Base-by-base conservation (phyloP, 2,888 invertebrate genomes). In the Stictocephala bisonia region DNA sequence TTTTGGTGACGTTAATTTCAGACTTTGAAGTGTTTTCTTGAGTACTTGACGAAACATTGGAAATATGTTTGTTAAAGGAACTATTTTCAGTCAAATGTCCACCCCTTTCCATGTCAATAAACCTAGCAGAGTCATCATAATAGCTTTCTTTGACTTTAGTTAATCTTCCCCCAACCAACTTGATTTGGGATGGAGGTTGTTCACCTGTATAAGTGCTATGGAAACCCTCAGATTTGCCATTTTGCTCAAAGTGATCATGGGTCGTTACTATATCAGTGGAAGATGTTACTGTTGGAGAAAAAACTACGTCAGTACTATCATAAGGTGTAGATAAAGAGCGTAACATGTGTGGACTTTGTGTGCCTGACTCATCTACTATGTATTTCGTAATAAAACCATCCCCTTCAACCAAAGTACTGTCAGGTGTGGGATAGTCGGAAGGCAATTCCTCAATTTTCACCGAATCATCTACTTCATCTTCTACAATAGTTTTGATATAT, bases 71-170 rank as follows among this genome's bases (percentile, higher is more conserved):
- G 26, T 56, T 51, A 18, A 26, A 60, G 40, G 35, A 41, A 1
- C 64, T 22, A 26, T 40, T 26, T 22, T 53, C 44, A 18, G 7
- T n/a, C 40, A 29, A 15, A 9, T 58, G 9, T 44, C 58, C 58
- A 4, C 48, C 58, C 58, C 40, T 71, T 44, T 71, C 70, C 26
- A 56, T 58, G 13, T 51, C 70, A n/a, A 71, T 71, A 44, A 71
- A 71, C 11, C 27, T 27, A 44, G 58, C 56, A 3, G 70, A 44
- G 22, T 56, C 70, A 29, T 41, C 41, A 11, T 56, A 56, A 1
- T 31, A 2, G 6, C 15, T 56, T 56, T 26, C 20, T 4, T 6
- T 3, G 15, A 22, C 15, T n/a, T 40, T 41, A 20, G 29, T 41
- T 11, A 70, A 40, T 56, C 56, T 70, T 2, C 56, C 40, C 11